A percentile compares a stretch with the other conserved stretches of the same genome.
These are phyloP conservation scores for Labroides dimidiatus DNA, from an alignment of 2,797 vertebrate genomes.

Conservation along the genomic window DNA sequence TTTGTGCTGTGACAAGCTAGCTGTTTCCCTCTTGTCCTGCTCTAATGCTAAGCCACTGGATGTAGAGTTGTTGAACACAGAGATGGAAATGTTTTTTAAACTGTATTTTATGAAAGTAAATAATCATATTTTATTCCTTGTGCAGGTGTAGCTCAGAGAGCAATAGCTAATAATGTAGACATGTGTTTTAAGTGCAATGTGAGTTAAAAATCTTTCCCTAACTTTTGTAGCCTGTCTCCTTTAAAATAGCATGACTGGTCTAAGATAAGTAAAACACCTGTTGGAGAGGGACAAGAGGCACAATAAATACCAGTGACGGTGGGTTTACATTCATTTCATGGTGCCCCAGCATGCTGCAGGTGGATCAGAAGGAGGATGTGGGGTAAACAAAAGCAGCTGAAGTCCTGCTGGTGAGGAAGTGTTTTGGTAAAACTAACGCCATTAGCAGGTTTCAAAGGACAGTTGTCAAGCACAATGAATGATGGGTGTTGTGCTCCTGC, in stretches of 20 bases:
- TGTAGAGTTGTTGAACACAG: no score
- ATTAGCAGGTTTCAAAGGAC: slow-evolving; percentile 46
- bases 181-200: no score
- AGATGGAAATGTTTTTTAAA: no score
- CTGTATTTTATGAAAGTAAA: no score
- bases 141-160: neutral
- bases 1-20: no score
- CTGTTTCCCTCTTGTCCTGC: no score
- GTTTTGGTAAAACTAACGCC: slow-evolving; percentile 29
- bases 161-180: neutral
- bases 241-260: neutral
- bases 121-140: neutral
- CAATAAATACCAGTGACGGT: neutral
- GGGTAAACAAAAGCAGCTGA: slow-evolving; percentile 33
- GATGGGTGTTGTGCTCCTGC: slow-evolving; percentile 35
- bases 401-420: slow-evolving; percentile 24
- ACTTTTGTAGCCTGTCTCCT: neutral
- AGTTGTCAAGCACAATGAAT: slow-evolving; percentile 52
- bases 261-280: neutral
- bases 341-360: slow-evolving; percentile 37
- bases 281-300: neutral
- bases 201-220: neutral
- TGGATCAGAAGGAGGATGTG: slow-evolving; percentile 19
- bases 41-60: no score
- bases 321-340: slow-evolving; percentile 6